Percentiles rank a stretch among this genome's conserved stretches.
phyloP scores from a whole-genome alignment of 1,140 invertebrate genomes.

The Cydia splendana region DNA sequence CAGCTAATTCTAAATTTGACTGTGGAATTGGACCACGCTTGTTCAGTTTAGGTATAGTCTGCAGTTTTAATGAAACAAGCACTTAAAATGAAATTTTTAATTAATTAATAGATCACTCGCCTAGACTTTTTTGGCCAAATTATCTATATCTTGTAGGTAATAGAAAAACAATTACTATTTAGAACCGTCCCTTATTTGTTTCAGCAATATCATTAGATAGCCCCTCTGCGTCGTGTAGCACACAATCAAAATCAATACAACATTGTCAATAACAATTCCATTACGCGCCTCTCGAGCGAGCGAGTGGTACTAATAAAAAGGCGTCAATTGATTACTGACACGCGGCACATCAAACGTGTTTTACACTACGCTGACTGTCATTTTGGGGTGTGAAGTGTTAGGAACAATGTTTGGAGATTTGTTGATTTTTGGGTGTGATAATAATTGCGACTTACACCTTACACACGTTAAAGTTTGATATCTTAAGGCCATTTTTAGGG shows the following conservation, averaged over 20 bases:
- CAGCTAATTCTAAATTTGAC: too few relatives aligned
- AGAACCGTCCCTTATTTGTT: background rate
- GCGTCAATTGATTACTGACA: conserved; percentile 26
- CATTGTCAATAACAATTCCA: conserved; percentile 19
- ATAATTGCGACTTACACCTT: background rate
- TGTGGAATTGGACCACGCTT: too few relatives aligned
- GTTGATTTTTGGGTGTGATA: background rate
- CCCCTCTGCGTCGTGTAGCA: background rate
- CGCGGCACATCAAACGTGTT: conserved; percentile 18
- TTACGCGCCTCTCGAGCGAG: conserved; percentile 19
- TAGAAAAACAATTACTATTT: too few relatives aligned
- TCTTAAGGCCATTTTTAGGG: too few relatives aligned
- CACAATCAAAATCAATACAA: conserved; percentile 6
- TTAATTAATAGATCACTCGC: too few relatives aligned
- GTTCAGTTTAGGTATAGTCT: too few relatives aligned
- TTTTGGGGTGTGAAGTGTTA: conserved; percentile 25
- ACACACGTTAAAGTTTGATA: background rate
- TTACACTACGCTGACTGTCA: conserved; percentile 12
- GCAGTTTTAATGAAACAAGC: too few relatives aligned
- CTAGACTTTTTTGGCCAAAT: too few relatives aligned
- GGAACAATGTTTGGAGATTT: conserved; percentile 6
- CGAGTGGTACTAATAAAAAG: conserved; percentile 25
- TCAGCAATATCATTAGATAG: background rate
- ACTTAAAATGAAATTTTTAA: too few relatives aligned
- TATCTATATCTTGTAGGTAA: too few relatives aligned